These are phyloP conservation scores for Plagiodera versicolora DNA, from an alignment of 2,888 invertebrate species.

Conservation along the genomic window DNA sequence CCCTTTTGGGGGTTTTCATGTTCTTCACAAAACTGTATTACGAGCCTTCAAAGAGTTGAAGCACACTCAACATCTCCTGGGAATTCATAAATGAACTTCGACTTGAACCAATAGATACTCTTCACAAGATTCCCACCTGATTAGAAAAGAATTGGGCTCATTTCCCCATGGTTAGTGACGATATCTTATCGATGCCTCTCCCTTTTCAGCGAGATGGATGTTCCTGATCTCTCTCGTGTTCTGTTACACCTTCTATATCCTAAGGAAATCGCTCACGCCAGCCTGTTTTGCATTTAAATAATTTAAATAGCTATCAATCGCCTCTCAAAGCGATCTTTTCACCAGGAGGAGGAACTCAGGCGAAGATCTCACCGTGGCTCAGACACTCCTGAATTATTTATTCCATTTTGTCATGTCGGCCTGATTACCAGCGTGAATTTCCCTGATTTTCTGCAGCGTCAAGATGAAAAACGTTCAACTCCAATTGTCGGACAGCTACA, in stretches of 20 bases:
- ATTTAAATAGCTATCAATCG: slow-evolving; percentile 43
- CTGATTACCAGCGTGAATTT: slow-evolving; percentile 9
- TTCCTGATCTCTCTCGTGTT: slow-evolving; percentile 46
- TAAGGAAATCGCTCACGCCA: slow-evolving; percentile 35
- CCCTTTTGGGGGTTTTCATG: too few relatives aligned
- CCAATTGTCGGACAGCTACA: neutral
- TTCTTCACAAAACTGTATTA: too few relatives aligned
- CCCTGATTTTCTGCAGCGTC: neutral
- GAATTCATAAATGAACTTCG: slow-evolving; percentile 3
- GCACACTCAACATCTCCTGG: too few relatives aligned
- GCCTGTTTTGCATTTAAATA: slow-evolving; percentile 49
- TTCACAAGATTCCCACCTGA: slow-evolving; percentile 14
- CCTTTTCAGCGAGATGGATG: slow-evolving; percentile 47
- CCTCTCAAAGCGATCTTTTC: slow-evolving; percentile 23
- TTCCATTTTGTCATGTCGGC: slow-evolving; percentile 11
- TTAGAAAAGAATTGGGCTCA: slow-evolving; percentile 36
- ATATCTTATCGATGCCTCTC: slow-evolving; percentile 19
- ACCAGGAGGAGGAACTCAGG: slow-evolving; percentile 14
- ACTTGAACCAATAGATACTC: slow-evolving; percentile 15
- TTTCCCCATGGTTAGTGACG: slow-evolving; percentile 41
- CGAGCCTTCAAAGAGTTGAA: too few relatives aligned
- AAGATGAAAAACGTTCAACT: neutral
- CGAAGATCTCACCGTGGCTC: slow-evolving; percentile 7
- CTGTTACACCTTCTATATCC: slow-evolving; percentile 38
- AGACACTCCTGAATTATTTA: slow-evolving; percentile 12